Percentiles rank a stretch among this genome's conserved stretches.
These are phyloP conservation scores for Spodoptera exigua DNA, from an alignment of 2,888 invertebrate species.

Conservation along the genomic window DNA sequence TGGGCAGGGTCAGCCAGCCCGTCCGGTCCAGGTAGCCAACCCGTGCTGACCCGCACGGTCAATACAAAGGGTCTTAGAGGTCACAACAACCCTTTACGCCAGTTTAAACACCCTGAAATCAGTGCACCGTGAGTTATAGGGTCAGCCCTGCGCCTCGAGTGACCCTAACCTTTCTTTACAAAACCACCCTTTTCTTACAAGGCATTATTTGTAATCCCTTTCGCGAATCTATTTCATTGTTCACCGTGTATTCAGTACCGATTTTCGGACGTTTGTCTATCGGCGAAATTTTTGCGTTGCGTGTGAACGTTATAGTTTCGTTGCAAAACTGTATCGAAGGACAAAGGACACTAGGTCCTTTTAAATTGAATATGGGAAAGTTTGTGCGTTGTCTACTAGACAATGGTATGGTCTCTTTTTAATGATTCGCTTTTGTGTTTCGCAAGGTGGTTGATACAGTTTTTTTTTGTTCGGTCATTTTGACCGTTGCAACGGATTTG, in stretches of 20 bases:
- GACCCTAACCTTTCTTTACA: slow-evolving; percentile 83
- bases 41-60: slow-evolving; percentile 79
- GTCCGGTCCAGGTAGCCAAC: slow-evolving; percentile 82
- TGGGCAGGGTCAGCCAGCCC: slow-evolving; percentile 78
- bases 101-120: slow-evolving; percentile 86
- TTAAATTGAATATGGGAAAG: slow-evolving; percentile 80
- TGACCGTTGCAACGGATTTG: slow-evolving; percentile 88
- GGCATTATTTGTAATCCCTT: slow-evolving; percentile 90
- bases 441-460: slow-evolving; percentile 79
- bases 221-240: slow-evolving; percentile 89
- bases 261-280: slow-evolving; percentile 80
- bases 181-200: slow-evolving; percentile 86
- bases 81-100: slow-evolving; percentile 86
- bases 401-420: slow-evolving; percentile 87
- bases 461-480: slow-evolving; percentile 79
- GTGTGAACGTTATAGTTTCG: slow-evolving; percentile 88
- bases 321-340: slow-evolving; percentile 85
- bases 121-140: slow-evolving; percentile 88
- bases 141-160: slow-evolving; percentile 82
- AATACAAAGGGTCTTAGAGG: slow-evolving; percentile 78
- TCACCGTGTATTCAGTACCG: slow-evolving; percentile 75
- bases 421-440: slow-evolving; percentile 86
- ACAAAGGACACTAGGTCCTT: slow-evolving; percentile 67
- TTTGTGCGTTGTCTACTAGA: slow-evolving; percentile 79
- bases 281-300: slow-evolving; percentile 85